These are phyloP conservation scores for Temnothorax unifasciatus DNA, from an alignment of 2,888 invertebrate genomes.

Conservation along the genomic window DNA sequence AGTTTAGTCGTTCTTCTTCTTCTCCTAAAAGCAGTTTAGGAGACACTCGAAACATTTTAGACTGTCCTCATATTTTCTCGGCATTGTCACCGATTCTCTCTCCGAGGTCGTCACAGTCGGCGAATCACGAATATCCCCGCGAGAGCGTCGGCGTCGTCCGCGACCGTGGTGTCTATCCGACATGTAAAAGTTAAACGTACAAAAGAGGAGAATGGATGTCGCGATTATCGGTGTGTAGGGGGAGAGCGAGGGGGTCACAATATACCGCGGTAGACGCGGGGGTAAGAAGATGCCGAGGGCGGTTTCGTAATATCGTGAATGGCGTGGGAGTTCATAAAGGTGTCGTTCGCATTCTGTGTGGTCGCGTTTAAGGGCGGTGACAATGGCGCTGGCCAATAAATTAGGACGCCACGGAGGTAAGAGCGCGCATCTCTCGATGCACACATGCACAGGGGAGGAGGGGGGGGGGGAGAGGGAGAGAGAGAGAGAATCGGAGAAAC, in stretches of 20 bases:
- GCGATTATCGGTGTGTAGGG: conserved; percentile 30
- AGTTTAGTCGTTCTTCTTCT: neutral
- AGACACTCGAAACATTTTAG: neutral
- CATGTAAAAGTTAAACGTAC: conserved; percentile 29
- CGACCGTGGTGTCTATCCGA: conserved; percentile 25
- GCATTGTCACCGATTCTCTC: conserved; percentile 34
- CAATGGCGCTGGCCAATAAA: conserved; percentile 80
- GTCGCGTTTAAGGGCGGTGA: conserved; percentile 69
- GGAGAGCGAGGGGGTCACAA: neutral
- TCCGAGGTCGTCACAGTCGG: conserved; percentile 41
- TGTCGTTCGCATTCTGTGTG: conserved; percentile 77
- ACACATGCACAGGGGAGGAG: neutral
- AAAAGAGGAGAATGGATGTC: conserved; percentile 38
- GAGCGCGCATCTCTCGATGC: conserved; percentile 70
- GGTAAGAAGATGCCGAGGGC: conserved; percentile 57
- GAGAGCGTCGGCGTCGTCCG: conserved; percentile 28
- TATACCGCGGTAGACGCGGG: conserved; percentile 15
- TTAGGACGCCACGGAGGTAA: conserved; percentile 70
- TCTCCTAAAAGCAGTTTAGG: neutral
- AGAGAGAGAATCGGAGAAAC: conserved; percentile 29
- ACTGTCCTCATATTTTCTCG: conserved; percentile 37
- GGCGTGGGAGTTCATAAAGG: conserved; percentile 80
- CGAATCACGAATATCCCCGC: conserved; percentile 34
- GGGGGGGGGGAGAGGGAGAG: no score
- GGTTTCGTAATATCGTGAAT: conserved; percentile 75